Evolutionary conservation across 1,140 invertebrate genomes (phyloP), one percentile per base, ranked within the genome.

Genomic region (Drosophila pseudoobscura): DNA sequence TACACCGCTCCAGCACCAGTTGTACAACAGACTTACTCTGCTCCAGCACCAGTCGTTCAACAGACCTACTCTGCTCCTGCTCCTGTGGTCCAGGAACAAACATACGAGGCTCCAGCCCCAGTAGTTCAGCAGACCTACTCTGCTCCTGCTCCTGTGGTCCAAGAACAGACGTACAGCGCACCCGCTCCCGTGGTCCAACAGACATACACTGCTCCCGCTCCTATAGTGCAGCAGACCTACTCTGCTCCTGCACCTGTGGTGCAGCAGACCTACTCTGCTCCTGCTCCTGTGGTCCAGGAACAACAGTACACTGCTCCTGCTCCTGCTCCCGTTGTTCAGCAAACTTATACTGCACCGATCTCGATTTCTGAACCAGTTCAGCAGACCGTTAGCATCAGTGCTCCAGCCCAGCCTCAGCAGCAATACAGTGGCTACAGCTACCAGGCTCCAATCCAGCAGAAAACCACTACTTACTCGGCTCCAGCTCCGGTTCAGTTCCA

Each of bases 361-460:
- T 60, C 63, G 55, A 20, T 69, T 24, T 56, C 63, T 39, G 44
- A 54, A 56, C 31, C 63, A 20, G 62, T 80, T 0, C 63, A 72
- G 17, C 57, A 62, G 17, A 9, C 44, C 9, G 26, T 54, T 17
- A 61, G 26, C 63, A 39, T 0, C 77, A 70, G 15, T 61, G 46
- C 61, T 4, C 35, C 35, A 13, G 66, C 60, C 17, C 56, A 49
- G 2, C 41, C 49, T 0, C 75, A 58, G 8, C 65, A 39, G 39
- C 24, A 6, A 9, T 61, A 75, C 50, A 59, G 31, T 51, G 78
- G 78, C 11, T 76, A 77, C 20, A 62, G 20, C 41, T 80, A 77
- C 44, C 73, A 71, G 44, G 43, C 61, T 22, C 68, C 75, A n/a
- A 24, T 53, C 0, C 75, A 58, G 6, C 65, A 39, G 39, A 43